Percentiles rank a stretch among this genome's conserved stretches.
phyloP scores from a whole-genome alignment of 2,888 invertebrate genomes.

The Nowickia ferox region DNA sequence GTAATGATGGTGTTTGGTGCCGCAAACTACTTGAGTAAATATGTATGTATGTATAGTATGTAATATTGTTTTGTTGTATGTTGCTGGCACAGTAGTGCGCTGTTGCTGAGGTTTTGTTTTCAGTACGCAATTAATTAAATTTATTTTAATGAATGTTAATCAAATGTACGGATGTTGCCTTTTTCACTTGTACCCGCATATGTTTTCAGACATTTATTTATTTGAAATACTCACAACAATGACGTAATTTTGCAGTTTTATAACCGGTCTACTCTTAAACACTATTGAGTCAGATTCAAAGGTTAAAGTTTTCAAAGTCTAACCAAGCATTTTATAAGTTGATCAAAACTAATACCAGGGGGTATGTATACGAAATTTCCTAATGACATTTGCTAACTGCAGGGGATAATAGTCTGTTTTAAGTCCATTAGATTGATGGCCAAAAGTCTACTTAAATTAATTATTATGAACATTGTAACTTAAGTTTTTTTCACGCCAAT shows the following conservation, averaged over 20 bases:
- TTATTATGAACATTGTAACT: slow-evolving; percentile 13
- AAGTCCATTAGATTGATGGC: slow-evolving; percentile 39
- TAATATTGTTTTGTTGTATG: slow-evolving; percentile 14
- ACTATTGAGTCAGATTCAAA: slow-evolving; percentile 47
- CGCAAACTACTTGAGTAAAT: background rate
- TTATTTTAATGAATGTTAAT: slow-evolving; percentile 70
- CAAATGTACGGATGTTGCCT: slow-evolving; percentile 69
- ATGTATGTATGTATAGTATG: background rate
- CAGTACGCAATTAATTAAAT: slow-evolving; percentile 72
- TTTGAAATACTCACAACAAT: slow-evolving; percentile 43
- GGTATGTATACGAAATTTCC: background rate
- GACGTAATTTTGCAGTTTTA: slow-evolving; percentile 70
- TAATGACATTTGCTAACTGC: slow-evolving; percentile 37
- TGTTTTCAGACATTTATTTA: slow-evolving; percentile 10
- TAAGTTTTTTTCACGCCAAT: slow-evolving; percentile 4
- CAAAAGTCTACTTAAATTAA: slow-evolving; percentile 40
- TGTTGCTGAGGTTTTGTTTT: slow-evolving; percentile 74
- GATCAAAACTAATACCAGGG: background rate
- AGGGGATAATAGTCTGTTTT: slow-evolving; percentile 25
- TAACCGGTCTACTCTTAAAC: slow-evolving; percentile 55
- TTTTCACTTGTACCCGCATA: slow-evolving; percentile 25
- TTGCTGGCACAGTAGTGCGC: slow-evolving; percentile 44
- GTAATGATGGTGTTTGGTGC: slow-evolving; percentile 38
- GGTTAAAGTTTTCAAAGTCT: slow-evolving; percentile 51
- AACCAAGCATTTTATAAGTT: slow-evolving; percentile 30